Evolutionary conservation across 2,113 vertebrate species (phyloP).

Genomic region (Hyperoodon ampullatus): DNA sequence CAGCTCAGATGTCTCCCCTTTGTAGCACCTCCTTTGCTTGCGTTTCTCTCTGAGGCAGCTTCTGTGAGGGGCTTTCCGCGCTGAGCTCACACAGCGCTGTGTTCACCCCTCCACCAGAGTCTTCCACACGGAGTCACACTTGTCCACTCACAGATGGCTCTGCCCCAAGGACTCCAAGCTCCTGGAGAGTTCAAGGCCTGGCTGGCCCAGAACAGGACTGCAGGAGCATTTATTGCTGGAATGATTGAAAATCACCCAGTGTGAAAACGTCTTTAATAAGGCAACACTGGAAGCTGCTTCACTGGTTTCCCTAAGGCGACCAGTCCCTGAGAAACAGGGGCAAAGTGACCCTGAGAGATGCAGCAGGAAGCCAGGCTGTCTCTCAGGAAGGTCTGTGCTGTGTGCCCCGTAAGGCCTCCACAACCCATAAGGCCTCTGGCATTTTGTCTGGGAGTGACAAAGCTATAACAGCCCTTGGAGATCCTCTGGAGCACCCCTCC

Average conservation of each 20-base stretch:
- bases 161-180: background rate
- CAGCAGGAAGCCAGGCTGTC: background rate
- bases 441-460: background rate
- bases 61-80: background rate
- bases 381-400: background rate
- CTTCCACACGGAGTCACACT: background rate
- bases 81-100: background rate
- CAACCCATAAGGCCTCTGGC: background rate
- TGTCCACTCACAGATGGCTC: background rate
- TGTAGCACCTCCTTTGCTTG: background rate
- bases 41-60: background rate
- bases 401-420: background rate
- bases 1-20: background rate
- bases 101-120: background rate
- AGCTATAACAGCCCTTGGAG: background rate
- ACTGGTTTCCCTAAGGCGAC: background rate
- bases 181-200: background rate
- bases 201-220: background rate
- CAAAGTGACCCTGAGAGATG: background rate
- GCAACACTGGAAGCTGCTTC: background rate
- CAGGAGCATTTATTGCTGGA: background rate
- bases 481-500: background rate
- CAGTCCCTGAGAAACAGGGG: background rate
- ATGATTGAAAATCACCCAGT: background rate
- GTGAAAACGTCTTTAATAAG: background rate